Evolutionary conservation across 1,140 invertebrate genomes (phyloP).

Genomic region (Apis cerana): DNA sequence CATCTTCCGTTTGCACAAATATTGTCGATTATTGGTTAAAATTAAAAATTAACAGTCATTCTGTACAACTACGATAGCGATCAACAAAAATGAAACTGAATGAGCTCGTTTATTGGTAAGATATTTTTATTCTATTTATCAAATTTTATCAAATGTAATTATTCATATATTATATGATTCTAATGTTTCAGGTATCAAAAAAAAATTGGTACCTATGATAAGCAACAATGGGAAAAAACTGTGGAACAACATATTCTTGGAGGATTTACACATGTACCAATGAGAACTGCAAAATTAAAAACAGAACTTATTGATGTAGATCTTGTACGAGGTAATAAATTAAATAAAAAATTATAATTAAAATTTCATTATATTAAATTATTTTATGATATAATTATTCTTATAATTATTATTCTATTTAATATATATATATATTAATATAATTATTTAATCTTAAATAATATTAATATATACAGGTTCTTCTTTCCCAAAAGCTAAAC

Average conservation of each 20-base stretch:
- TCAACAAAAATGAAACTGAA: constrained; percentile 70
- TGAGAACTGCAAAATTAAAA: constrained; percentile 93
- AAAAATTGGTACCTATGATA: constrained; percentile 97
- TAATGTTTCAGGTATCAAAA: constrained; percentile 89
- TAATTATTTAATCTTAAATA: constrained; percentile 45
- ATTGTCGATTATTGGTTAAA: constrained; percentile 15
- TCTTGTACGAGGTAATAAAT: constrained; percentile 87
- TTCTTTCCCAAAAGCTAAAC: constrained; percentile 96
- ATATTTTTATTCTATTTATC: constrained; percentile 3
- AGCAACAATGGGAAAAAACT: constrained; percentile 97
- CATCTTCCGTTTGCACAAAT: constrained; percentile 15
- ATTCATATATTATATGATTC: neutral
- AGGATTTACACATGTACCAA: constrained; percentile 92
- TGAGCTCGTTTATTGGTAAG: constrained; percentile 76
- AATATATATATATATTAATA: neutral
- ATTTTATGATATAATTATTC: neutral
- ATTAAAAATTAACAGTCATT: constrained; percentile 27
- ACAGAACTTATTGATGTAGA: constrained; percentile 97
- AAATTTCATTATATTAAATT: neutral
- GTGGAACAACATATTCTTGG: constrained; percentile 94
- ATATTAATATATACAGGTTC: constrained; percentile 85
- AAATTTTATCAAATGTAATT: neutral
- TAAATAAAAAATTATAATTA: neutral
- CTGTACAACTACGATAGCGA: constrained; percentile 6
- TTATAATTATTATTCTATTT: constrained; percentile 8